Base-by-base conservation (phyloP, 1,140 invertebrate genomes). In the Leptopilina clavipes region DNA sequence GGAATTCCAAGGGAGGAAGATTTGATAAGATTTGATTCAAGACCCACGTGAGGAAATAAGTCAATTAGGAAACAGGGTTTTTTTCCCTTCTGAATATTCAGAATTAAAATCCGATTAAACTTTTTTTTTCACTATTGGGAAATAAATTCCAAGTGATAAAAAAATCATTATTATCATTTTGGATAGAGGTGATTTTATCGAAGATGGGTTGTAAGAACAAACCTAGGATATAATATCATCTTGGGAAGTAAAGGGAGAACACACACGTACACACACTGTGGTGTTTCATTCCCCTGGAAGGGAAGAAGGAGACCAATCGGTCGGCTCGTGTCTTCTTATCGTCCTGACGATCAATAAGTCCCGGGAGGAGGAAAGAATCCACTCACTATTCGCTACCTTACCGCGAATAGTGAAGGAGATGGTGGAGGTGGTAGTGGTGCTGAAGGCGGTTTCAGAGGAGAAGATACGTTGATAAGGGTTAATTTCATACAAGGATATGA, bases 401-500 rank as follows among this genome's bases (percentile, higher is more conserved):
- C 79, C 77, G 76, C 79, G 78, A 79, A 79, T 79, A 80, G 78
- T 79, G 82, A 81, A 81, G 82, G 77, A 79, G 78, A 77, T 78
- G 83, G 78, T 78, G 77, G 79, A 65, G 78, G 76, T 52, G 77
- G 76, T 52, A 75, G 73, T 70, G 17, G 59, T 52, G 77, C 65
- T 18, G 19, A 79, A 25, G 77, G 76, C 76, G 76, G 72, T 72
- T 76, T 40, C 2, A 40, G 37, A 81, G 76, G 72, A 84, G 83
- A 81, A 82, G 82, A 85, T 80, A 83, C 86, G 87, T 89, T 91
- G 89, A 91, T 91, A 90, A 90, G 89, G 88, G 88, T 91, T 91
- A 91, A 91, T 90, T 90, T 91, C 85, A 85, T 88, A 89, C 84
- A 86, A 87, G 85, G 83, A 82, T 86, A 83, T 85, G 79, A 83